Evolutionary conservation across 2,113 vertebrate genomes (phyloP), one percentile per base, ranked within the genome.

Genomic region (Dolichotis patagonum): DNA sequence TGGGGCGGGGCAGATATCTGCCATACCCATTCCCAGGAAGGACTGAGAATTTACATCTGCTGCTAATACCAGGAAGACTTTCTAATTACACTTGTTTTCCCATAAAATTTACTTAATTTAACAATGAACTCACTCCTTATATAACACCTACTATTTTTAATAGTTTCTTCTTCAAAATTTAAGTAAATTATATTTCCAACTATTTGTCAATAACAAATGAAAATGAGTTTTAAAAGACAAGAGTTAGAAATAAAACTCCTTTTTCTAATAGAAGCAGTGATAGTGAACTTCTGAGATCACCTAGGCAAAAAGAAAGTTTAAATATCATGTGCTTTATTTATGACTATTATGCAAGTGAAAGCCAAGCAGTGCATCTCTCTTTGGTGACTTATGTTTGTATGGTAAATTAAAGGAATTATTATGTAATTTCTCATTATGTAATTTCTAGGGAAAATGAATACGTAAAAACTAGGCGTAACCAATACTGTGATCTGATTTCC

Each of bases 1-100:
- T 28, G 3, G 3, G 5, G 9, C 30, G 26, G n/a, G 8, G 4
- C 46, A 3, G 26, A 35, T 1, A n/a, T 4, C 22, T 43, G 24
- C 10, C 41, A 90, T 46, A 43, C 0, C 1, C 4, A 4, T n/a
- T 75, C 69, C 19, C 20, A 22, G 35, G 32, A 80, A 52, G 24
- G 5, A 46, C 7, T 16, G 73, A 7, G 43, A 77, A 16, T 77
- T 43, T 77, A 17, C 3, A 49, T 75, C 65, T 60, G 12, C 20
- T 9, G 46, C 19, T 16, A 28, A 32, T 5, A 30, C 10, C 17
- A 65, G 54, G 14, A 69, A 35, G 58, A 49, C 22, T 3, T 46
- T 69, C 49, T 73, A 81, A 81, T 41, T 38, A 65, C 63, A 65
- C 28, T 35, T 32, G 4, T 92, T 85, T 89, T 24, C 2, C 9